phyloP scores from a whole-genome alignment of 2,113 vertebrate genomes.

The Colinus virginianus region DNA sequence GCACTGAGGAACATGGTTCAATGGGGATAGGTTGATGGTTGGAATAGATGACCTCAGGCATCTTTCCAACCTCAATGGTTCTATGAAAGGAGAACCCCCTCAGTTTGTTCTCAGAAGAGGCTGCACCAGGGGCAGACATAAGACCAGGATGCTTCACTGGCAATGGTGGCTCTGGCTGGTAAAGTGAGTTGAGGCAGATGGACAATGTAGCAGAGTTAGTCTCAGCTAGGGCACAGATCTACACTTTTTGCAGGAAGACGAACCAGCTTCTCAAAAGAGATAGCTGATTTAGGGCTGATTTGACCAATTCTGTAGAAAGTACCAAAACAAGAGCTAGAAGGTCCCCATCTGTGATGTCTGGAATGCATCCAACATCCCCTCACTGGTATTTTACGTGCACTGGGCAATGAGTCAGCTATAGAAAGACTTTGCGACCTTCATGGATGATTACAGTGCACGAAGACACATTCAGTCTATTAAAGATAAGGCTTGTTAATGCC shows the following conservation, averaged over 20 bases:
- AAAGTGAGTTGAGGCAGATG: background rate
- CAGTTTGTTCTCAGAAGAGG: background rate
- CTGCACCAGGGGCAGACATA: background rate
- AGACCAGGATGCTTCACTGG: background rate
- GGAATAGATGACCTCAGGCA: too few relatives aligned
- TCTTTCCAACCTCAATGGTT: too few relatives aligned
- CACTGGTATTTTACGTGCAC: background rate
- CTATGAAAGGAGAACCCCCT: background rate
- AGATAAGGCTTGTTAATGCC: background rate
- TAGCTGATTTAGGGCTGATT: conserved; percentile 14
- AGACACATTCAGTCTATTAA: conserved; percentile 6
- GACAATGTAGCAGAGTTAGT: background rate
- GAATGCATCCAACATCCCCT: background rate
- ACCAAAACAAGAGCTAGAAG: conserved; percentile 35
- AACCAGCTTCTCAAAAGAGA: conserved; percentile 9
- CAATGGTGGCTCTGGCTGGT: background rate
- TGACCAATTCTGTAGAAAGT: conserved; percentile 32
- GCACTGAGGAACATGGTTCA: too few relatives aligned
- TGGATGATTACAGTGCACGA: background rate
- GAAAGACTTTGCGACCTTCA: conserved; percentile 4
- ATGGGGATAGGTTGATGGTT: too few relatives aligned
- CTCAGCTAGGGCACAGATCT: background rate
- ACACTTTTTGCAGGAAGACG: background rate
- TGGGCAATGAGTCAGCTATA: conserved; percentile 10
- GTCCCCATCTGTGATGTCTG: background rate